Base-by-base conservation (phyloP, 2,888 invertebrate genomes). In the Thelaira solivaga region DNA sequence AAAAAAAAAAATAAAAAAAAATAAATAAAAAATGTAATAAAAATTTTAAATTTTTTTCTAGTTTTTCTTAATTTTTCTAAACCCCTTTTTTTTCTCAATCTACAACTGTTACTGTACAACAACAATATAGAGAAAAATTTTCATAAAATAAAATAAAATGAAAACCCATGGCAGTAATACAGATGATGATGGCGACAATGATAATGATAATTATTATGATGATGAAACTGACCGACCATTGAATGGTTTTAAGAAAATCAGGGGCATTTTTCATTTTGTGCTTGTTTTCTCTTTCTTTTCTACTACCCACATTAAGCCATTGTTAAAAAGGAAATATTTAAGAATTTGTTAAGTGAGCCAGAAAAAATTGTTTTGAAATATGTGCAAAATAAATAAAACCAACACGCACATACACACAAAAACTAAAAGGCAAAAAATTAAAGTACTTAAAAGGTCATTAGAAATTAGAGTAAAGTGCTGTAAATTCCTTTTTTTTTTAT, bases 391-490 rank as follows among this genome's bases (percentile, higher is more conserved):
- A 41, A 18, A 57, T 26, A 43, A n/a, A 45, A n/a, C n/a, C n/a
- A n/a, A n/a, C n/a, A 61, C 7, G 16, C n/a, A 41, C 36, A 22
- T 26, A 29, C n/a, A 67, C 1, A 34, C 0, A 53, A 24, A 49
- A 61, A 62, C 47, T 62, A 47, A 53, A 55, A 39, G 47, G 45
- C 55, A 55, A 55, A 39, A 64, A n/a, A n/a, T n/a, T n/a, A n/a
- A 74, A 62, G 69, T 69, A 65, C 64, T 78, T 71, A 78, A 78
- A 65, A 78, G 78, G 78, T 74, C 78, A 61, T 74, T 77, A 77
- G 73, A 77, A 61, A 73, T 71, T 74, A 68, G 22, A 53, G 61
- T 53, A 67, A 74, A 62, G 36, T 53, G 53, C 36, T 61, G 29
- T 22, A 7, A 51, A 39, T n/a, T n/a, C n/a, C n/a, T n/a, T n/a